A percentile compares a stretch with the other conserved stretches of the same genome.
Conservation (phyloP, 2,797 vertebrate species). For the Coregonus ussuriensis region DNA sequence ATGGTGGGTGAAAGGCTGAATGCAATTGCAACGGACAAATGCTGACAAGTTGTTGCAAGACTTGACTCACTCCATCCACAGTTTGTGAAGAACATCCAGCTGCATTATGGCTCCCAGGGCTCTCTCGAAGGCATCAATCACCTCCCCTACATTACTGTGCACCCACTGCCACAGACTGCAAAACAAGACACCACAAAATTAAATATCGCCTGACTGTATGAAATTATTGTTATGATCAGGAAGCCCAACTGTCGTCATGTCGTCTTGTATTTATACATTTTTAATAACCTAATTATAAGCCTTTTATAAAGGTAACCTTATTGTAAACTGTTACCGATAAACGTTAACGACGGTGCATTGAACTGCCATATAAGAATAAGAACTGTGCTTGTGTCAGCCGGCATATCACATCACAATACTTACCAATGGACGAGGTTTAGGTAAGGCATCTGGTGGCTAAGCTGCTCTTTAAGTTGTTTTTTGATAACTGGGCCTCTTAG, state of each 20-base stretch:
- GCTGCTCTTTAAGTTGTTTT: conserved; percentile 78
- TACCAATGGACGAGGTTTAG: conserved; percentile 92
- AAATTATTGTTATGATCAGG: background rate
- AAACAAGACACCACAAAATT: background rate
- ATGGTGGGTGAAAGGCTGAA: background rate
- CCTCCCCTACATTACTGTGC: conserved; percentile 75
- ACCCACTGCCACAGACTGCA: conserved; percentile 90
- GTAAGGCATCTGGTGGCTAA: conserved; percentile 82
- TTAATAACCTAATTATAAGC: too few relatives aligned
- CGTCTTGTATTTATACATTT: too few relatives aligned
- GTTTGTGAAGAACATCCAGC: conserved; percentile 84
- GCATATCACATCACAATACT: conserved; percentile 36
- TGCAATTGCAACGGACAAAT: background rate
- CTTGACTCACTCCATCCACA: conserved; percentile 94
- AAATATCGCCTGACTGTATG: background rate
- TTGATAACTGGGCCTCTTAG: conserved; percentile 76
- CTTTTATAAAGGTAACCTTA: too few relatives aligned
- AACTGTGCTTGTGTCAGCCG: background rate
- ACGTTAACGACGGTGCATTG: background rate
- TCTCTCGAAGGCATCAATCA: conserved; percentile 87
- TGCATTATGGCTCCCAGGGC: conserved; percentile 85
- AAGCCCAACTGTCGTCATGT: background rate
- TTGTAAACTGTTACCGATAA: background rate
- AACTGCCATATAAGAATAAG: background rate
- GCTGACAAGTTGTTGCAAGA: background rate